Evolutionary conservation across 2,113 vertebrate genomes (phyloP), one percentile per base, ranked within the genome.

Genomic region (Muscicapa adusta): DNA sequence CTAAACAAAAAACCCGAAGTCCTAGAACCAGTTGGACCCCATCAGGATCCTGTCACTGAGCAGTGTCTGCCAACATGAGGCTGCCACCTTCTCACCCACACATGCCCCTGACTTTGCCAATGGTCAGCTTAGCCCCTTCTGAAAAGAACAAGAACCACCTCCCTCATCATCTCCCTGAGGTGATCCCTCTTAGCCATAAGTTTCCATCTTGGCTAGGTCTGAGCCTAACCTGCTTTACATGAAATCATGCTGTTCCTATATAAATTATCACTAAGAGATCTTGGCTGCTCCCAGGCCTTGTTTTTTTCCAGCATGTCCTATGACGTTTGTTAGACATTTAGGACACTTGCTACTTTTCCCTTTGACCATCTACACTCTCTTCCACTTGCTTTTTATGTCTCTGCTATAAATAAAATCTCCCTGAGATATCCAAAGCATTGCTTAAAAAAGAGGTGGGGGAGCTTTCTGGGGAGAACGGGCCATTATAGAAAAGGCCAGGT

Each of bases 401-500:
- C 81, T 71, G 48, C 93, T 93, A 97, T 96, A 95, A 95, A 96
- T 94, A 96, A 89, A 91, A 93, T 24, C 56, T 93, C 34, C 31
- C 62, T 54, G 71, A 89, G 87, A 94, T 91, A 88, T 73, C 85
- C 82, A 77, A 80, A 95, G 74, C 10, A 13, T 66, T 96, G 87
- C 93, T 94, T 95, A 79, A 92, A 96, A 95, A 91, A 94, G 85
- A 94, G 91, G 62, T 78, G 74, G 71, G 81, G 87, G 62, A 92
- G 71, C 86, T 81, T 84, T 56, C 53, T 94, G n/a, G 58, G 91
- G 88, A 58, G 92, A 94, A 95, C 63, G 25, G 94, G 87, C 95
- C 89, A 79, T 97, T 97, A 97, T 63, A 97, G 97, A 97, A 97
- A 88, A 97, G 91, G 88, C 96, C 97, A 98, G 98, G 97, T 97